Conservation (phyloP, 2,797 vertebrate species). For the Lithobates pipiens region DNA sequence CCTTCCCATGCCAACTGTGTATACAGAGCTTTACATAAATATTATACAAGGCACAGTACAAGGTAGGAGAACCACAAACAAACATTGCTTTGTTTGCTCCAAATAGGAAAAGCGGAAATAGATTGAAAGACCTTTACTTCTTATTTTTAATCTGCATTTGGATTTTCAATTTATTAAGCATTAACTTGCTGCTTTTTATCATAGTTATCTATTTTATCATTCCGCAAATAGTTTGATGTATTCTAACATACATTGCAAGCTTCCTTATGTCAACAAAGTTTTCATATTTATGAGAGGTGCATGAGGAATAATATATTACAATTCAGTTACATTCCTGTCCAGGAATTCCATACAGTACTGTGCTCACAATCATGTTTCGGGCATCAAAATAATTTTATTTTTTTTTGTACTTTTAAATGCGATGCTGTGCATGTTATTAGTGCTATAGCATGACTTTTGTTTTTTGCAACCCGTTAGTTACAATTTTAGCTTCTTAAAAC, state of each 20-base stretch:
- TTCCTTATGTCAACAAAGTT: neutral
- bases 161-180: neutral
- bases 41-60: slow-evolving; percentile 48
- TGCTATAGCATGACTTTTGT: neutral
- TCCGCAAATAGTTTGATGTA: neutral
- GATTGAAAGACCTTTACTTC: neutral
- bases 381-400: neutral
- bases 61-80: slow-evolving; percentile 13
- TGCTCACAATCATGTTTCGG: too few species aligned
- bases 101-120: neutral
- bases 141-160: neutral
- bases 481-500: too few species aligned
- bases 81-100: neutral
- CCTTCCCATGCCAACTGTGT: slow-evolving; percentile 44
- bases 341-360: neutral
- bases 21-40: slow-evolving; percentile 42
- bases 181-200: neutral
- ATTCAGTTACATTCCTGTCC: neutral
- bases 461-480: too few species aligned
- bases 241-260: neutral
- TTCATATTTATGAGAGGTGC: neutral
- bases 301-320: neutral
- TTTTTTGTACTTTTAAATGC: neutral
- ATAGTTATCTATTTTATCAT: too few species aligned
- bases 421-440: neutral